phyloP scores from a whole-genome alignment of 2,797 vertebrate species.

The Delichon dasypus region DNA sequence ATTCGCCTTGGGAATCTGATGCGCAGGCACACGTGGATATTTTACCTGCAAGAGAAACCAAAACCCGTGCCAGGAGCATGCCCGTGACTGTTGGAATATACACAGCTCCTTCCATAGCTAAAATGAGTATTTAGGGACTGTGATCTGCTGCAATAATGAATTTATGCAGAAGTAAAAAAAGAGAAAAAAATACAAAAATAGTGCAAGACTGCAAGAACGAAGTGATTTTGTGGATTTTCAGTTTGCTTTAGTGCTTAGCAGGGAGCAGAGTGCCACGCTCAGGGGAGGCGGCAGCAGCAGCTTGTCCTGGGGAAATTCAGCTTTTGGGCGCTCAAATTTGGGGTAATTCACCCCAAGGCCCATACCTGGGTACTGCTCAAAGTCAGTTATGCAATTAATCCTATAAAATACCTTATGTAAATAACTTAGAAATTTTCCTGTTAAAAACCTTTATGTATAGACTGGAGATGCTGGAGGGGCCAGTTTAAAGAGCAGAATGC shows the following conservation, averaged over 20 bases:
- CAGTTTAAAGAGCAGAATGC: no score
- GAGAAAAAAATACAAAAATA: not conserved
- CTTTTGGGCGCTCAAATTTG: not conserved
- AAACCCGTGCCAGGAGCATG: not conserved
- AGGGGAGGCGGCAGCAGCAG: not conserved
- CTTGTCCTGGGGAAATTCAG: not conserved
- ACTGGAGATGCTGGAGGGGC: fast-evolving
- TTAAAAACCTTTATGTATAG: fast-evolving
- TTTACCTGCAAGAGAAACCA: not conserved
- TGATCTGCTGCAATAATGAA: not conserved
- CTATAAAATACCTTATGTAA: not conserved
- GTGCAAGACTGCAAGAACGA: not conserved
- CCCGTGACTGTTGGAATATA: fast-evolving
- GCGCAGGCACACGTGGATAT: fast-evolving
- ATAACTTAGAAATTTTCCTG: not conserved
- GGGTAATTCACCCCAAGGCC: not conserved
- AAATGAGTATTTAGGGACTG: not conserved
- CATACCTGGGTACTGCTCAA: not conserved
- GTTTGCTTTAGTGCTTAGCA: not conserved
- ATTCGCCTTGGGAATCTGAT: not conserved
- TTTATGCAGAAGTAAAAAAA: not conserved
- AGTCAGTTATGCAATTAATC: not conserved
- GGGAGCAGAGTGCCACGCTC: fast-evolving
- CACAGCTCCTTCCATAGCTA: not conserved
- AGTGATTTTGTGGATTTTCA: fast-evolving